phyloP scores from a whole-genome alignment of 2,888 invertebrate genomes.

The Tipula confusa region DNA sequence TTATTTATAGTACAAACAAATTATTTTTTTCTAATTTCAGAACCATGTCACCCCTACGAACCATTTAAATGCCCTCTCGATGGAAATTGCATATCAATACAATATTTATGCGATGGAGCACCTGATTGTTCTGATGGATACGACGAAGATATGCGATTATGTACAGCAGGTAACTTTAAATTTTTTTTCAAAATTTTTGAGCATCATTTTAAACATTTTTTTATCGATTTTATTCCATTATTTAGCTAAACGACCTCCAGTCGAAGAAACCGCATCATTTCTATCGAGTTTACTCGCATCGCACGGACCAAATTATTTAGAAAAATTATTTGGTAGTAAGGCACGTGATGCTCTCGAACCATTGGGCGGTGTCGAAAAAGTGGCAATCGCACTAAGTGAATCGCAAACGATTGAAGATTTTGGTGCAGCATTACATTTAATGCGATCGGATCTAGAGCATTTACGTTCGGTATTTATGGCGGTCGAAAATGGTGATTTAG shows the following conservation, averaged over 20 bases:
- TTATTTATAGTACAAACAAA: background rate
- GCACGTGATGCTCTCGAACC: constrained; percentile 87
- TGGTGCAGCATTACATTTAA: constrained; percentile 50
- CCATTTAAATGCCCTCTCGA: constrained; percentile 95
- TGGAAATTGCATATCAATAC: constrained; percentile 92
- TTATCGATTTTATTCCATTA: background rate
- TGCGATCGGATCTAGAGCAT: constrained; percentile 78
- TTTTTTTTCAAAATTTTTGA: too few relatives aligned
- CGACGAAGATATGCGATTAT: constrained; percentile 90
- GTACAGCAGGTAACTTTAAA: constrained; percentile 95
- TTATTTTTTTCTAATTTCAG: constrained; percentile 45
- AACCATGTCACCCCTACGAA: constrained; percentile 87
- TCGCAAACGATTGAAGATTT: constrained; percentile 95
- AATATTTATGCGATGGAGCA: constrained; percentile 91
- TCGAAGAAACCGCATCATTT: constrained; percentile 94
- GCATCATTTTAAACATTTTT: background rate
- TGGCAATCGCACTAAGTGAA: constrained; percentile 89
- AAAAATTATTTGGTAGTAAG: constrained; percentile 92
- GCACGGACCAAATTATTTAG: constrained; percentile 94
- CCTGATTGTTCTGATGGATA: constrained; percentile 94
- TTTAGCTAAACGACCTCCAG: constrained; percentile 93
- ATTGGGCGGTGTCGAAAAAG: constrained; percentile 90
- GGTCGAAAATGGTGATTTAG: constrained; percentile 90
- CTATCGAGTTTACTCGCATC: constrained; percentile 88
- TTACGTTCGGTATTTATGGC: constrained; percentile 93